Evolutionary conservation across 2,797 vertebrate species (phyloP).

Genomic region (Acipenser ruthenus): DNA sequence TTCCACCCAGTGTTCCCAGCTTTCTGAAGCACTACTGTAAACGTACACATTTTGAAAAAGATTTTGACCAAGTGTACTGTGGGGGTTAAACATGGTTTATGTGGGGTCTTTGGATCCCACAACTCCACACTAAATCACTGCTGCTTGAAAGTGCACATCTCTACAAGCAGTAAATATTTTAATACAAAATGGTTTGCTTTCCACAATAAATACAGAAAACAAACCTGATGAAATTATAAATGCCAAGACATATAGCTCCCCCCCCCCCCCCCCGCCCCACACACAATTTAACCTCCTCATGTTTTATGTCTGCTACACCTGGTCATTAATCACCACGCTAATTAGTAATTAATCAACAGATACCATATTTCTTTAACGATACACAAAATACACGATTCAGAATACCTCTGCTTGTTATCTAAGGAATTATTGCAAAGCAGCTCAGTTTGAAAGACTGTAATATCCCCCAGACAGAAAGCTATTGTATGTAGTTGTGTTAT

Average conservation of each 20-base stretch:
- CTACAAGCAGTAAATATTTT: too few species aligned
- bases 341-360: slow-evolving; percentile 26
- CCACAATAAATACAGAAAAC: too few species aligned
- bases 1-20: too few species aligned
- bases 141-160: too few species aligned
- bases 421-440: neutral
- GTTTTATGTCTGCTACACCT: slow-evolving; percentile 4
- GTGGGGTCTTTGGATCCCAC: too few species aligned
- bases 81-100: too few species aligned
- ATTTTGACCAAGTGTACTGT: too few species aligned
- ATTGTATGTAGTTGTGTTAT: neutral
- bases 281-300: neutral
- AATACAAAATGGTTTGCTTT: too few species aligned
- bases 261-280: slow-evolving; percentile 7
- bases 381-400: slow-evolving; percentile 3
- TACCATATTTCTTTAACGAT: slow-evolving; percentile 9
- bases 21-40: too few species aligned
- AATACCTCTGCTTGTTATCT: neutral
- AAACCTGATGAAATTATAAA: too few species aligned
- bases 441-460: neutral
- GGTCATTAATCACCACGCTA: slow-evolving; percentile 35
- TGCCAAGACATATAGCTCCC: neutral
- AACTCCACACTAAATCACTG: too few species aligned
- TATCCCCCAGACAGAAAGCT: neutral
- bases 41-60: too few species aligned